A percentile compares a stretch with the other conserved stretches of the same genome.
Conservation (phyloP, 2,888 invertebrate species). For the Chymomyza fuscimana region DNA sequence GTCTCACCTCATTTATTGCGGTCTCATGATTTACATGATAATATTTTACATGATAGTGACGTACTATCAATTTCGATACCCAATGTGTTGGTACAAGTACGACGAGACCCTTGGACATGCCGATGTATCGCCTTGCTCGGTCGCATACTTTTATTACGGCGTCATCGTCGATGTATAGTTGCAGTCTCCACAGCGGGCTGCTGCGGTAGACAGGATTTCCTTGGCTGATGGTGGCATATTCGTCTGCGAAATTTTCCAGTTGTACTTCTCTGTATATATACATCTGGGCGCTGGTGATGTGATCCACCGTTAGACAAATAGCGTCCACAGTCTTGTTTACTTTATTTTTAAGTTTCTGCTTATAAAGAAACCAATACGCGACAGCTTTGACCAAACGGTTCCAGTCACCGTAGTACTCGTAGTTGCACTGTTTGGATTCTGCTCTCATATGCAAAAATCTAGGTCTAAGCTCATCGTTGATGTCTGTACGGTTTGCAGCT, state of each 20-base stretch:
- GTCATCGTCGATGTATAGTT: neutral
- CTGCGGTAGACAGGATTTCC: slow-evolving; percentile 4
- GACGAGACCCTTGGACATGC: neutral
- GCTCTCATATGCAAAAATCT: slow-evolving; percentile 1
- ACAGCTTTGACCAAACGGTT: slow-evolving; percentile 19
- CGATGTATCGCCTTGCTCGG: neutral
- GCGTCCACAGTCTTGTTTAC: no score
- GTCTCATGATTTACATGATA: slow-evolving; percentile 21
- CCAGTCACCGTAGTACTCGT: slow-evolving; percentile 1
- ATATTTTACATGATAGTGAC: neutral
- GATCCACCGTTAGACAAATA: slow-evolving; percentile 2
- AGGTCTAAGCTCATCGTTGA: slow-evolving; percentile 16
- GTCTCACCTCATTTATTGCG: slow-evolving; percentile 17
- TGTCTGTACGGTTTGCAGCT: neutral
- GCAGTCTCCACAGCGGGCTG: neutral
- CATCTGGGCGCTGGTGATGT: slow-evolving; percentile 11
- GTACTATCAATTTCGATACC: neutral
- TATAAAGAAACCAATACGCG: slow-evolving; percentile 15
- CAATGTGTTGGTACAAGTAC: neutral
- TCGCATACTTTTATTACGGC: neutral
- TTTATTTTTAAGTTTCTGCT: neutral
- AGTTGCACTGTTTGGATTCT: neutral
- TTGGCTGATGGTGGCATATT: slow-evolving; percentile 11
- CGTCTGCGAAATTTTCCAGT: slow-evolving; percentile 19
- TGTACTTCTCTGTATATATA: slow-evolving; percentile 19